Evolutionary conservation across 2,113 vertebrate species (phyloP).

Genomic region (Percina caprodes): DNA sequence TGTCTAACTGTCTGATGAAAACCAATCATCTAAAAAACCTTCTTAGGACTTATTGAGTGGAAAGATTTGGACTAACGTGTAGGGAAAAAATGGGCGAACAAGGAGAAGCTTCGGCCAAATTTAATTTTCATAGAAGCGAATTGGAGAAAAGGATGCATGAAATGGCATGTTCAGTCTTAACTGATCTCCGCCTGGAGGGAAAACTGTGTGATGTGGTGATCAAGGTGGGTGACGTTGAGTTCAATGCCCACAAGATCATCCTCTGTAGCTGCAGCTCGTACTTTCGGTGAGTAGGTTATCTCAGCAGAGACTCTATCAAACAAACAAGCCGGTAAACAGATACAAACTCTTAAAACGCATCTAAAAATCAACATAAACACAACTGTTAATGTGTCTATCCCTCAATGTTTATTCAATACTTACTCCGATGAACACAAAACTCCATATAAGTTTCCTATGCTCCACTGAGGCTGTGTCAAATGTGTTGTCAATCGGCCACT

Average conservation of each 20-base stretch:
- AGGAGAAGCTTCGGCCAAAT: background rate
- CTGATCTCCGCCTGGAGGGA: background rate
- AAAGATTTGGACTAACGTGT: too few species aligned
- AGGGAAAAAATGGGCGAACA: background rate
- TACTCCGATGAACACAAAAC: too few species aligned
- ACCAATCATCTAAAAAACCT: background rate
- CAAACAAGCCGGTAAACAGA: background rate
- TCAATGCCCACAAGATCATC: slow-evolving; percentile 33
- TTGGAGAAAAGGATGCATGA: background rate
- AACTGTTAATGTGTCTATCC: background rate
- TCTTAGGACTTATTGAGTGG: background rate
- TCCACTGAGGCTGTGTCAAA: too few species aligned
- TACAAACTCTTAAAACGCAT: background rate
- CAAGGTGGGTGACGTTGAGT: background rate
- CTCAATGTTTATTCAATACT: background rate
- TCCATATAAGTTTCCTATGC: too few species aligned
- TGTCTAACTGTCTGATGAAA: background rate
- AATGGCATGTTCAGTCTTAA: background rate
- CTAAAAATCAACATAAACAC: background rate
- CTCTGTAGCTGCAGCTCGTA: slow-evolving; percentile 37
- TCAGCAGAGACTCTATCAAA: background rate
- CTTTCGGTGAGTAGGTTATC: slow-evolving; percentile 46
- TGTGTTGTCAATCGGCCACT: too few species aligned
- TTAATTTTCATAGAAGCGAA: background rate
- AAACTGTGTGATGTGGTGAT: slow-evolving; percentile 37